Evolutionary conservation across 2,797 vertebrate species (phyloP).

Genomic region (Miichthys miiuy): DNA sequence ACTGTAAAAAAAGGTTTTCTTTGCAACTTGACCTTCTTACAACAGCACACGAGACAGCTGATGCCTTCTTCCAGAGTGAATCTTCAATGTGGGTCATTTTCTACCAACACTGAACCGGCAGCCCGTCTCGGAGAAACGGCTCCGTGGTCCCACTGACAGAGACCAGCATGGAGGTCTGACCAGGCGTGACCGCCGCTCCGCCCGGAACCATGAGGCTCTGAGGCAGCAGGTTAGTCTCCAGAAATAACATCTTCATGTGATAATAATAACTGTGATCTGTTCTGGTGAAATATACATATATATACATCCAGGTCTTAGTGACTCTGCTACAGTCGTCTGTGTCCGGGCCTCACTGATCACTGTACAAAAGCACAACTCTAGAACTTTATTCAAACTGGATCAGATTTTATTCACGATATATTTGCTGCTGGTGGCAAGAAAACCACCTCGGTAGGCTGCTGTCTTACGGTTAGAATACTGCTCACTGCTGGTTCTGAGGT

Average conservation of each 20-base stretch:
- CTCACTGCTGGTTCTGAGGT: too few species aligned
- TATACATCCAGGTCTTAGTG: too few species aligned
- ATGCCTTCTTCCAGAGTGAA: not conserved
- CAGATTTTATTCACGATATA: too few species aligned
- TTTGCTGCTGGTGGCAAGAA: too few species aligned
- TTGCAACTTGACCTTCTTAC: not conserved
- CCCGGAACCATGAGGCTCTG: not conserved
- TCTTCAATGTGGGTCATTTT: slow-evolving; percentile 1
- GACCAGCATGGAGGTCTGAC: not conserved
- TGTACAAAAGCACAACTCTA: too few species aligned
- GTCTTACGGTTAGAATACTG: too few species aligned
- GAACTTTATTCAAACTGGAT: too few species aligned
- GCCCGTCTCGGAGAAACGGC: slow-evolving; percentile 2
- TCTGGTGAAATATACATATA: not conserved
- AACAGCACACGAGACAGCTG: not conserved
- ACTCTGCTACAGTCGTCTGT: too few species aligned
- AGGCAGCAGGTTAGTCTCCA: slow-evolving; percentile 6
- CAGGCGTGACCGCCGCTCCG: slow-evolving; percentile 18
- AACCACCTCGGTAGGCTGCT: too few species aligned
- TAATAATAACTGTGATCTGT: not conserved
- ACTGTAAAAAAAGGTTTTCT: too few species aligned
- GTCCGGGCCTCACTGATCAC: too few species aligned
- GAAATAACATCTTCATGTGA: not conserved
- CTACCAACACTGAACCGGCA: not conserved
- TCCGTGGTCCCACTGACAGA: slow-evolving; percentile 8